Evolutionary conservation across 2,888 invertebrate genomes (phyloP).

Genomic region (Patella pellucida): DNA sequence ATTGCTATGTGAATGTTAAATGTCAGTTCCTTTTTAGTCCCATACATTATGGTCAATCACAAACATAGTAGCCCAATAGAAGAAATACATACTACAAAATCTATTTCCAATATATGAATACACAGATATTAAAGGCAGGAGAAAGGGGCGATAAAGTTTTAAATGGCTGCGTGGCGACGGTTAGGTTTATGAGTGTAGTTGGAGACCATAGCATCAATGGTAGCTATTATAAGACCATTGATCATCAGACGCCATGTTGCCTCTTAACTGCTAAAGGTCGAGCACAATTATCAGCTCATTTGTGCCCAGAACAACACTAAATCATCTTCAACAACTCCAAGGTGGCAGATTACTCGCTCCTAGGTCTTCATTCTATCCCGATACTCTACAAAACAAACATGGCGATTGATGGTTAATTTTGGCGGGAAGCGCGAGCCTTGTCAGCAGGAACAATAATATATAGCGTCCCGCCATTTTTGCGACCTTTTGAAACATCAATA

Average conservation of each 20-base stretch:
- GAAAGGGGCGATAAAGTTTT: background rate
- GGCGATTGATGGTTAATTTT: conserved; percentile 12
- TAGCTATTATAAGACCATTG: background rate
- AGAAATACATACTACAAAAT: no score
- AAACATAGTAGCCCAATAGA: no score
- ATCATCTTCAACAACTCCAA: conserved; percentile 6
- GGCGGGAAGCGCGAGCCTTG: conserved; percentile 7
- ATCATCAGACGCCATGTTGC: conserved; percentile 7
- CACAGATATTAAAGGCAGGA: no score
- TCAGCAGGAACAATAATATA: conserved; percentile 8
- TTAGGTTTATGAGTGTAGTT: background rate
- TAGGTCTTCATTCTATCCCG: background rate
- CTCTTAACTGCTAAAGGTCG: background rate
- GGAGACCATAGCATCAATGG: conserved; percentile 1
- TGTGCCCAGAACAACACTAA: conserved; percentile 7
- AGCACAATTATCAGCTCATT: conserved; percentile 7
- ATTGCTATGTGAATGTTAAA: no score
- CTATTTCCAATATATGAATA: no score
- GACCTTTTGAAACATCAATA: conserved; percentile 11
- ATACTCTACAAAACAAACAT: conserved; percentile 6
- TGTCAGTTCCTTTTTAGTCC: no score
- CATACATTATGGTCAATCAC: no score
- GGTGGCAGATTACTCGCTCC: background rate
- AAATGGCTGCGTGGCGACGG: background rate
- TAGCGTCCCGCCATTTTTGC: conserved; percentile 7